phyloP scores from a whole-genome alignment of 2,113 vertebrate genomes.

The Passer domesticus region DNA sequence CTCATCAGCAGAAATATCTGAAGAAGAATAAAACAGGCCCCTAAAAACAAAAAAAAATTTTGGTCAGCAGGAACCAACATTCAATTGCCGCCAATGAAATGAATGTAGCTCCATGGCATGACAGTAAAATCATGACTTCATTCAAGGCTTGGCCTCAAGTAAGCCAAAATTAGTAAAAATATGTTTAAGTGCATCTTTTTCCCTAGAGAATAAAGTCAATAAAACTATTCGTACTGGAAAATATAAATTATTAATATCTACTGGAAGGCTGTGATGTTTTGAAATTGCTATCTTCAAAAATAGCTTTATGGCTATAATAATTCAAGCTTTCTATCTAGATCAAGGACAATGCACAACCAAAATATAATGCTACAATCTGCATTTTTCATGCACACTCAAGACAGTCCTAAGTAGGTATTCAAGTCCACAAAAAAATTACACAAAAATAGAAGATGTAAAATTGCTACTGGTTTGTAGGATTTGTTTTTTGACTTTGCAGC shows the following conservation, averaged over 20 bases:
- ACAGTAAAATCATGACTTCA: neutral
- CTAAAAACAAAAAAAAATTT: neutral
- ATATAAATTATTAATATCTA: slow-evolving; percentile 48
- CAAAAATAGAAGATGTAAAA: neutral
- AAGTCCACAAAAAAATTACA: neutral
- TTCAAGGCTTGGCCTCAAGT: neutral
- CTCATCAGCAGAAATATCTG: neutral
- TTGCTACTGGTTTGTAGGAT: neutral
- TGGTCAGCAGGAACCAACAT: neutral
- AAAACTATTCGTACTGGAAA: slow-evolving; percentile 16
- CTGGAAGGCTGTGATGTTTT: slow-evolving; percentile 16
- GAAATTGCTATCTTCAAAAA: slow-evolving; percentile 3
- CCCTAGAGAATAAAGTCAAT: neutral
- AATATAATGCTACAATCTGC: neutral
- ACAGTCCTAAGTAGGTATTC: neutral
- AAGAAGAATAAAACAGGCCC: neutral
- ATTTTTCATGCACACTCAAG: neutral
- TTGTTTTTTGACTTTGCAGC: neutral
- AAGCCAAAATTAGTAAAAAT: slow-evolving; percentile 28
- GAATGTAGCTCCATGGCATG: neutral
- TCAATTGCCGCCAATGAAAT: neutral
- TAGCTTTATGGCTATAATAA: slow-evolving; percentile 19
- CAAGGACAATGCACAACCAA: neutral
- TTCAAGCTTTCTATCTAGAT: slow-evolving; percentile 12
- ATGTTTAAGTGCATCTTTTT: slow-evolving; percentile 18